Percentiles rank a stretch among this genome's conserved stretches.
These are phyloP conservation scores for Agriopis aurantiaria DNA, from an alignment of 2,888 invertebrate species.

Conservation along the genomic window DNA sequence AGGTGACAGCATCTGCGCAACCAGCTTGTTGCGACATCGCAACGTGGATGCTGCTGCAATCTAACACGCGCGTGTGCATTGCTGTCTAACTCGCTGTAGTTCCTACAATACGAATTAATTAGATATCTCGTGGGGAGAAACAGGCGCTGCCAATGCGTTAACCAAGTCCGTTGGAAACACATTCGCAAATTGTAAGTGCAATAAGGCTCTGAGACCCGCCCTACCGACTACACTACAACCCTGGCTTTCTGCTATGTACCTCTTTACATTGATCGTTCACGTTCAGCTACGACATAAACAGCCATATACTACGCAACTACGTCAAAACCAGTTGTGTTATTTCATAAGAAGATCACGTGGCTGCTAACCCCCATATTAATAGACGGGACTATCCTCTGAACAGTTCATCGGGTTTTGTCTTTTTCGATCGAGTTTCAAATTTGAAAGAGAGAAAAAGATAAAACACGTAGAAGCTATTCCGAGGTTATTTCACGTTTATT, in stretches of 20 bases:
- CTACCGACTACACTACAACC: neutral
- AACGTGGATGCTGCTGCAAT: too few species aligned
- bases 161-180: neutral
- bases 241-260: neutral
- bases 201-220: neutral
- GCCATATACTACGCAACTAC: too few species aligned
- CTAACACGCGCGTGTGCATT: too few species aligned
- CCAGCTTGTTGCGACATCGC: too few species aligned
- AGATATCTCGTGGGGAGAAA: neutral
- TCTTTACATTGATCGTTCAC: constrained; percentile 16
- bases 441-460: too few species aligned
- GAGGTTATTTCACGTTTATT: too few species aligned
- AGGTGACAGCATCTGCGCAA: too few species aligned
- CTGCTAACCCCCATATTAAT: neutral
- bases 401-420: too few species aligned
- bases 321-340: neutral
- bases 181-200: neutral
- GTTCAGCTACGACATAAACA: neutral
- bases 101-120: neutral
- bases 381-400: too few species aligned
- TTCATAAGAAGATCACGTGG: neutral
- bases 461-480: too few species aligned
- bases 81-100: neutral
- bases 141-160: neutral
- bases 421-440: too few species aligned